Conservation (phyloP, 1,140 invertebrate species). For the Heterodera carotae region DNA sequence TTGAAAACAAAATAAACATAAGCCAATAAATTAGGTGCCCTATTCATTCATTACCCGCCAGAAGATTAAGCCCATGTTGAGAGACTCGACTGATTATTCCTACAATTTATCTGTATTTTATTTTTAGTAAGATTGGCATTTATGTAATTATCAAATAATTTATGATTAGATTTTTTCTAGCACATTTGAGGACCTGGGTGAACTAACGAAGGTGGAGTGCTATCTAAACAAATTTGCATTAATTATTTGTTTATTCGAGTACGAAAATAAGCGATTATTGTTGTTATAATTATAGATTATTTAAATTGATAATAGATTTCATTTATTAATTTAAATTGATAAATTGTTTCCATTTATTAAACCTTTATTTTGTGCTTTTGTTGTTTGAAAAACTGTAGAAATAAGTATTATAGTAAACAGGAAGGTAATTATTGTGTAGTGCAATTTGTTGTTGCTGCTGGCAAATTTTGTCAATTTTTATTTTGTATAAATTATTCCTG, state of each 20-base stretch:
- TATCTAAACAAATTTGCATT: neutral
- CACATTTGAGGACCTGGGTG: neutral
- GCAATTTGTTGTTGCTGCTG: neutral
- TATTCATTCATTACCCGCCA: slow-evolving; percentile 24
- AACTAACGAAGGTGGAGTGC: neutral
- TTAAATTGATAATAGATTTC: no score
- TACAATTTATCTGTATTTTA: neutral
- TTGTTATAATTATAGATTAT: no score
- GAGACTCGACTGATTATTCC: slow-evolving; percentile 26
- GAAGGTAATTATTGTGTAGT: neutral
- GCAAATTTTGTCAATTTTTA: neutral
- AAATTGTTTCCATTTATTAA: neutral
- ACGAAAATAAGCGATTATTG: no score
- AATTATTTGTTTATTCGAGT: neutral
- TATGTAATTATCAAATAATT: neutral
- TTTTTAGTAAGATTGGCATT: neutral
- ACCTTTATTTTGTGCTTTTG: neutral
- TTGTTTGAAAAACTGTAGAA: neutral
- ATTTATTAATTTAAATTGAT: no score
- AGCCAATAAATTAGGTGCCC: slow-evolving; percentile 17
- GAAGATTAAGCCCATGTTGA: slow-evolving; percentile 25
- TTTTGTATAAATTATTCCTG: neutral
- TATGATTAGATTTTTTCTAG: neutral
- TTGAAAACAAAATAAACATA: no score
- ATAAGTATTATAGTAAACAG: neutral